These are phyloP conservation scores for Halictus quadricinctus DNA, from an alignment of 2,888 invertebrate genomes.

Conservation along the genomic window DNA sequence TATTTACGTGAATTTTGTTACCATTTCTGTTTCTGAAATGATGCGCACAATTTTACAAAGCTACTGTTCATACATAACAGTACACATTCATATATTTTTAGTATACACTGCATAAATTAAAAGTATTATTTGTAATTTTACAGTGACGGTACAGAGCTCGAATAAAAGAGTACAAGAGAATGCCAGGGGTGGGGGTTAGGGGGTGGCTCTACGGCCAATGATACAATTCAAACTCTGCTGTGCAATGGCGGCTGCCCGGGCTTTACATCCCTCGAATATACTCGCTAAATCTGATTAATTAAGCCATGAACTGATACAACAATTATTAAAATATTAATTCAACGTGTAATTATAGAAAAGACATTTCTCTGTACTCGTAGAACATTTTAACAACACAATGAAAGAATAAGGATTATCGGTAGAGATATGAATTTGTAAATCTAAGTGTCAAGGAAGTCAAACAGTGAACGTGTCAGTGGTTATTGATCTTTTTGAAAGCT, in stretches of 20 bases:
- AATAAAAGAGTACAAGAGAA: constrained; percentile 42
- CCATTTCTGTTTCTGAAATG: not conserved
- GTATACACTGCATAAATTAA: not conserved
- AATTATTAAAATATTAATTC: not conserved
- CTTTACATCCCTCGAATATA: constrained; percentile 36
- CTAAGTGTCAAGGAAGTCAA: not conserved
- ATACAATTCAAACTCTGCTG: constrained; percentile 55
- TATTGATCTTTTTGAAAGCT: constrained; percentile 49
- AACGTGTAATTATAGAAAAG: not conserved
- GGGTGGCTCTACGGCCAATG: constrained; percentile 62
- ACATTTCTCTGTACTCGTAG: not conserved
- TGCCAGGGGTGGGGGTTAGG: constrained; percentile 60
- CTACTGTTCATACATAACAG: not conserved
- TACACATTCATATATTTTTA: not conserved
- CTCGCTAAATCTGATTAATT: constrained; percentile 40
- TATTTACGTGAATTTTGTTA: not conserved
- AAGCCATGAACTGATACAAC: constrained; percentile 15
- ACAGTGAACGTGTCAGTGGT: constrained; percentile 33
- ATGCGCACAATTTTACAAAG: not conserved
- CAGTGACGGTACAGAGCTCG: constrained; percentile 34
- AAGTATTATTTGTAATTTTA: not conserved
- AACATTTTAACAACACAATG: not conserved
- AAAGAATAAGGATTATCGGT: not conserved
- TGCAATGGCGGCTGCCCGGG: constrained; percentile 62
- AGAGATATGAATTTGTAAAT: not conserved